Evolutionary conservation across 1,140 invertebrate genomes (phyloP).

Genomic region (Ericerus pela): DNA sequence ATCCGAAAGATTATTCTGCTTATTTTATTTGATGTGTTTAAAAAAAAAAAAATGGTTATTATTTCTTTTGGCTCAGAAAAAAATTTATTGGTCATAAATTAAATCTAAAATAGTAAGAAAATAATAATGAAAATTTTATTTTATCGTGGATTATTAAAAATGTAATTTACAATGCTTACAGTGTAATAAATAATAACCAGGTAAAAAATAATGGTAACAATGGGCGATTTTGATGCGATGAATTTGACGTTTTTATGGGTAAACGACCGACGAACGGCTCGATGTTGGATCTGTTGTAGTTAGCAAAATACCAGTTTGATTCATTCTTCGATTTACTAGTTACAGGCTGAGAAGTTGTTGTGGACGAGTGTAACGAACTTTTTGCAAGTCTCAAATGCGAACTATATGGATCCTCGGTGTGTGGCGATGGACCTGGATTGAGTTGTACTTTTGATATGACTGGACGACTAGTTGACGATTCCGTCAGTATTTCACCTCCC

Average conservation of each 20-base stretch:
- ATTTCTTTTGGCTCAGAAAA: too few species aligned
- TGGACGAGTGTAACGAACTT: slow-evolving; percentile 21
- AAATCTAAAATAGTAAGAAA: too few species aligned
- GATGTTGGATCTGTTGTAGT: slow-evolving; percentile 55
- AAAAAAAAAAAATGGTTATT: too few species aligned
- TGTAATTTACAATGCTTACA: neutral
- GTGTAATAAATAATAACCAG: slow-evolving; percentile 5
- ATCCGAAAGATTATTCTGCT: too few species aligned
- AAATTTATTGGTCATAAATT: too few species aligned
- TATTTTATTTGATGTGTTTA: too few species aligned
- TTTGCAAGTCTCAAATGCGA: slow-evolving; percentile 22
- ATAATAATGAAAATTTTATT: too few species aligned
- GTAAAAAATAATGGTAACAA: slow-evolving; percentile 7
- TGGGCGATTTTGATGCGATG: neutral
- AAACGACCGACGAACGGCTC: slow-evolving; percentile 42
- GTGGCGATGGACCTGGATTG: slow-evolving; percentile 26
- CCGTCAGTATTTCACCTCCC: slow-evolving; percentile 35
- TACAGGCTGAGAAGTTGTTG: slow-evolving; percentile 11
- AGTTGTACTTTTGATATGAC: slow-evolving; percentile 49
- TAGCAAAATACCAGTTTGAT: slow-evolving; percentile 60
- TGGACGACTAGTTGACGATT: slow-evolving; percentile 32
- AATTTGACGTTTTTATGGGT: neutral
- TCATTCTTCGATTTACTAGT: slow-evolving; percentile 30
- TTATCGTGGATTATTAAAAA: neutral
- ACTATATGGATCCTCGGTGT: slow-evolving; percentile 20